A percentile compares a stretch with the other conserved stretches of the same genome.
These are phyloP conservation scores for Elachura formosa DNA, from an alignment of 2,113 vertebrate species.

Conservation along the genomic window DNA sequence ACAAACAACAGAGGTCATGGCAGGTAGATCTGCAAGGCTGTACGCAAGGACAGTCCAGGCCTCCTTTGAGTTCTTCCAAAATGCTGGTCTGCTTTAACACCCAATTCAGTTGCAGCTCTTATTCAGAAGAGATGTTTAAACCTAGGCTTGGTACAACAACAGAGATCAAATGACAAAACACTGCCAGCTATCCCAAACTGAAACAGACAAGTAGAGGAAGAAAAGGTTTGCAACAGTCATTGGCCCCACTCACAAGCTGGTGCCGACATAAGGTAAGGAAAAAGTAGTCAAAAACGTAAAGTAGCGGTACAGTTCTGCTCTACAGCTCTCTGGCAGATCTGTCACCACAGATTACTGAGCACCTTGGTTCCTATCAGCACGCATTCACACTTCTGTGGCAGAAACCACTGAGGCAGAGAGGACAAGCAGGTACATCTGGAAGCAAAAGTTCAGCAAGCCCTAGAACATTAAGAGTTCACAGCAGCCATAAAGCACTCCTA, in stretches of 20 bases:
- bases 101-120: background rate
- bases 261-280: background rate
- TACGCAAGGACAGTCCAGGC: background rate
- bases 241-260: background rate
- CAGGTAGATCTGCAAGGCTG: background rate
- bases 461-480: background rate
- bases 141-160: background rate
- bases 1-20: background rate
- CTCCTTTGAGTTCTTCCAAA: background rate
- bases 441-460: background rate
- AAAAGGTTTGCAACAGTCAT: background rate
- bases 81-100: background rate
- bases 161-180: background rate
- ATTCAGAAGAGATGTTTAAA: background rate
- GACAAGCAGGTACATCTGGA: background rate
- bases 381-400: background rate
- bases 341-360: background rate
- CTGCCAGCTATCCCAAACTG: background rate
- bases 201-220: background rate
- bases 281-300: background rate
- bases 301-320: background rate
- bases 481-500: rapidly evolving
- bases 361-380: background rate
- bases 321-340: background rate
- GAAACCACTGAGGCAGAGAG: background rate